Conservation (phyloP, 2,888 invertebrate genomes). For the Tromatobia lineatoria region DNA sequence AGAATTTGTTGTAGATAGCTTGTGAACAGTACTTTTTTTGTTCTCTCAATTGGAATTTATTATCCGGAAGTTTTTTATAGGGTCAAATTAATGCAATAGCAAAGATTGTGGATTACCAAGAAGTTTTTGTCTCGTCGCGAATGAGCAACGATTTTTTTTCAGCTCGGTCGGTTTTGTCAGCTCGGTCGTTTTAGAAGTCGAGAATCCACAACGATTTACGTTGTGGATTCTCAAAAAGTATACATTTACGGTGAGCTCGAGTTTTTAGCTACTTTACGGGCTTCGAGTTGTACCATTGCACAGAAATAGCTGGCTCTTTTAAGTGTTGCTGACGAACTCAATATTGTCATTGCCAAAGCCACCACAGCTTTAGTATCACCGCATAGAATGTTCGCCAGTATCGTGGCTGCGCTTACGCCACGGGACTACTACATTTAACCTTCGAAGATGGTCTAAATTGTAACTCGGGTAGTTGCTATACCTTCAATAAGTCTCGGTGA, state of each 20-base stretch:
- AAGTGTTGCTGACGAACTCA: neutral
- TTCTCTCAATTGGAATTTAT: neutral
- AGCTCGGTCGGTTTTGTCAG: no score
- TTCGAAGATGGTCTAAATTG: no score
- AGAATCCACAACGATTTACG: no score
- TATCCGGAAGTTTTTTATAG: neutral
- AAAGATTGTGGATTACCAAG: constrained; percentile 1
- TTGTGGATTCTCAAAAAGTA: neutral
- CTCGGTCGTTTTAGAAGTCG: no score
- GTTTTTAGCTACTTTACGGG: neutral
- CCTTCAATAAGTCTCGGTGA: constrained; percentile 4
- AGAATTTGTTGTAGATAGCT: neutral
- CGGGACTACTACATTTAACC: no score
- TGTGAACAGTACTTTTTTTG: neutral
- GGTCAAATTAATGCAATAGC: neutral
- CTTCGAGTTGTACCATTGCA: neutral
- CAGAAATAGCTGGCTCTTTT: neutral
- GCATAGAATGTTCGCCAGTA: neutral
- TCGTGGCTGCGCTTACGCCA: no score
- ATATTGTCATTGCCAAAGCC: neutral
- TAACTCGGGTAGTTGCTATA: neutral
- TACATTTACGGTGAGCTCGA: neutral
- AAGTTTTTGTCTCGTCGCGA: neutral
- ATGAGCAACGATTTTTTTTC: neutral
- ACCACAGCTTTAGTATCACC: neutral